Conservation (phyloP, 2,888 invertebrate species). For the Sinotaia quadrata region DNA sequence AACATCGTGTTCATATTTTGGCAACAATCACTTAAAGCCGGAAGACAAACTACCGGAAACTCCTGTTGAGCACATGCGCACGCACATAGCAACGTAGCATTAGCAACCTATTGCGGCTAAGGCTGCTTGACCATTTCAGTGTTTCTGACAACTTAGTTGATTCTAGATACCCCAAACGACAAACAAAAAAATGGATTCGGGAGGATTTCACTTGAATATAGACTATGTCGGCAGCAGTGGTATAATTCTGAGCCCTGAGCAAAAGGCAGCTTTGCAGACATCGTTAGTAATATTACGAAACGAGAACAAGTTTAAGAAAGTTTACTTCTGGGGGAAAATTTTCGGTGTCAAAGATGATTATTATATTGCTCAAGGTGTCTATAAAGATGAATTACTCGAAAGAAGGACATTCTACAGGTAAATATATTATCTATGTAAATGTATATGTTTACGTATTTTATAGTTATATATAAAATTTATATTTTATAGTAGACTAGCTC, state of each 20-base stretch:
- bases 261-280: conserved; percentile 80
- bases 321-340: conserved; percentile 91
- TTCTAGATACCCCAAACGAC: no score
- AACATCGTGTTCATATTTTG: no score
- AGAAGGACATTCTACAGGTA: conserved; percentile 85
- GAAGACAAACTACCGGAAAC: no score
- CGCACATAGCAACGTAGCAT: conserved; percentile 23
- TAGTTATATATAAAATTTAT: no score
- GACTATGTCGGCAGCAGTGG: conserved; percentile 79
- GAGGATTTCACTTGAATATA: conserved; percentile 74
- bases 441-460: no score
- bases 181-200: conserved; percentile 75
- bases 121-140: not conserved
- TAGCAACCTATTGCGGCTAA: conserved; percentile 7
- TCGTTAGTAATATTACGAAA: conserved; percentile 85
- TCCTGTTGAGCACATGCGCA: conserved; percentile 7
- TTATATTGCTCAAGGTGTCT: conserved; percentile 86
- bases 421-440: no score
- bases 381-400: conserved; percentile 81
- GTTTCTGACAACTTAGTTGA: not conserved
- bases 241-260: conserved; percentile 81
- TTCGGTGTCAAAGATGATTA: conserved; percentile 85
- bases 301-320: conserved; percentile 86
- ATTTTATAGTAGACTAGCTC: no score
- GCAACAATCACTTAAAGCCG: no score